A percentile compares a stretch with the other conserved stretches of the same genome.
Evolutionary conservation across 2,797 vertebrate genomes (phyloP).

Genomic region (Mormyrops boulengeri): DNA sequence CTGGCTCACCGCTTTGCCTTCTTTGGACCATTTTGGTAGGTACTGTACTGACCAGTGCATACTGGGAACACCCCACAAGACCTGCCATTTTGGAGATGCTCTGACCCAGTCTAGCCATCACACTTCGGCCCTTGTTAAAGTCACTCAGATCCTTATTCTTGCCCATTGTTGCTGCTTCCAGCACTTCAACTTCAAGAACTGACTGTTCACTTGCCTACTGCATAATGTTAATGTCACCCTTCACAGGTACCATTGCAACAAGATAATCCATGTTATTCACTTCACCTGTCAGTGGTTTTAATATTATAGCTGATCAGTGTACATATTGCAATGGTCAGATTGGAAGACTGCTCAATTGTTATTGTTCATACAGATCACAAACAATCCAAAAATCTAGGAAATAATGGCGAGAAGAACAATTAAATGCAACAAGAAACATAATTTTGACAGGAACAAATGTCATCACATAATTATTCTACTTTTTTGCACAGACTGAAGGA

Average conservation of each 20-base stretch:
- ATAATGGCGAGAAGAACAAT: not conserved
- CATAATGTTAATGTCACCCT: not conserved
- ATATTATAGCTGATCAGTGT: not conserved
- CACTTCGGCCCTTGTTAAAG: not conserved
- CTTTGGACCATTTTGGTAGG: not conserved
- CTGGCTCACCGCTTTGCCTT: not conserved
- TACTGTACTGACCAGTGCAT: not conserved
- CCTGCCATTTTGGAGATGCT: not conserved
- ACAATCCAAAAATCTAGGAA: not conserved
- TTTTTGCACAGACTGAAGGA: not conserved
- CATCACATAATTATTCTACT: slow-evolving; percentile 1
- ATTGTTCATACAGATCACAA: not conserved
- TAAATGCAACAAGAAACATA: not conserved
- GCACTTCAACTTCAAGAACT: not conserved
- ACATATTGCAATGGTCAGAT: not conserved
- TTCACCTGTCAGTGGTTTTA: not conserved
- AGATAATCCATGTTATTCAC: not conserved
- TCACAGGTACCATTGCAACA: not conserved
- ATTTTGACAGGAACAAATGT: slow-evolving; percentile 9
- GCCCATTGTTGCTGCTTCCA: not conserved
- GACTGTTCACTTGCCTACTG: not conserved
- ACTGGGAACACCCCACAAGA: not conserved
- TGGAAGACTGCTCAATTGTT: not conserved
- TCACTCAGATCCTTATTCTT: not conserved
- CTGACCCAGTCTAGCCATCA: not conserved